Percentiles rank a stretch among this genome's conserved stretches.
Conservation (phyloP, 2,888 invertebrate species). For the Ormyrus labotus region DNA sequence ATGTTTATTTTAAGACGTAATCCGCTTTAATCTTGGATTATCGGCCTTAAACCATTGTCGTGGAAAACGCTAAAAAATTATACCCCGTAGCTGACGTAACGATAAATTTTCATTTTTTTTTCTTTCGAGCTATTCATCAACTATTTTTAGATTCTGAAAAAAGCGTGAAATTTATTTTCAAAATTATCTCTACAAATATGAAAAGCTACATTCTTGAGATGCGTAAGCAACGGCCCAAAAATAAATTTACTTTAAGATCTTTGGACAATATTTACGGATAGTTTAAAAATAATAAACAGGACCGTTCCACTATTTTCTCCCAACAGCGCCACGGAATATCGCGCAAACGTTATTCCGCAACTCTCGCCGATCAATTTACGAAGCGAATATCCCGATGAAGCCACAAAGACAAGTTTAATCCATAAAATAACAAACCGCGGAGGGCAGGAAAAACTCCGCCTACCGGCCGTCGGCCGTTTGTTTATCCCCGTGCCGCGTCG, state of each 20-base stretch:
- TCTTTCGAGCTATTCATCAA: constrained; percentile 9
- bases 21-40: constrained; percentile 7
- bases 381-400: too few relatives aligned
- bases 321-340: too few relatives aligned
- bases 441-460: too few relatives aligned
- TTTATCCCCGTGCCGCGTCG: too few relatives aligned
- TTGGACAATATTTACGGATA: not conserved
- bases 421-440: too few relatives aligned
- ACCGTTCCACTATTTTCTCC: not conserved
- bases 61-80: constrained; percentile 2
- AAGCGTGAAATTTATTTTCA: not conserved
- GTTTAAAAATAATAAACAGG: not conserved
- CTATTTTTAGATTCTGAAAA: constrained; percentile 17
- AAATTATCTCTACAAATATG: constrained; percentile 19
- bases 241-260: not conserved
- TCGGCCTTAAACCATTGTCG: not conserved
- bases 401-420: too few relatives aligned
- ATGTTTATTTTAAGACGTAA: constrained; percentile 12
- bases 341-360: too few relatives aligned
- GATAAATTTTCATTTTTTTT: constrained; percentile 22
- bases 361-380: too few relatives aligned
- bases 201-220: not conserved
- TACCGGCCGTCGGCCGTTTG: too few relatives aligned
- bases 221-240: not conserved
- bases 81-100: not conserved